Base-by-base conservation (phyloP, 1,140 invertebrate genomes). In the Magallana angulata region DNA sequence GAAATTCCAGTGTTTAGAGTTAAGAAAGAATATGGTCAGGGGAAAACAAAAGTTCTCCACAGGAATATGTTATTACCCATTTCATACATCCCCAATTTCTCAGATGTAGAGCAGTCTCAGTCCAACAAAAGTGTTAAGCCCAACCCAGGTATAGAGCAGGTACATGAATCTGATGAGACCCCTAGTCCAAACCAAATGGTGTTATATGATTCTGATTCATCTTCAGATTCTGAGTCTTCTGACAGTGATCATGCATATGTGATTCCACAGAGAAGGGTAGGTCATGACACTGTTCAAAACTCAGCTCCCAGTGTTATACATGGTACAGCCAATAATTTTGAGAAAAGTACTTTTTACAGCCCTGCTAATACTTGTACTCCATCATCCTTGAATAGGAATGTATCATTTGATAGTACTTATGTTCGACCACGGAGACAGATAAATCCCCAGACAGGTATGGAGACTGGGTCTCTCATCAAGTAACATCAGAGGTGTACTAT, bases 21-120 rank as follows among this genome's bases (percentile, higher is more conserved):
- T 56, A 76, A 84, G 18, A 56, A 11, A 9, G 68, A 88, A 5
- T 48, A 48, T 48, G 36, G 36, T 48, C 48, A 62, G 58, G 24
- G 80, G 82, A 16, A 57, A 14, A 14, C 18, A 24, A 76, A 48
- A 7, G 84, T 81, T 8, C 16, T 89, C 11, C 85, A 84, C 57
- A 76, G 88, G 14, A 89, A 89, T 59, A 59, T 86, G n/a, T 58
- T 89, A 4, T 24, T 89, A 48, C 85, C 87, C 9, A 64, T 82
- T 57, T 56, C 56, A 57, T 57, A 81, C 48, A 81, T 81, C 12
- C 56, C 36, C 16, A 81, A 11, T 3, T 11, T 81, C 9, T 48
- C 36, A 48, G 80, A 81, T 56, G n/a, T 24, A 81, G 12, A 57
- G 56, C 80, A 81, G 36, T 18, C 9, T 11, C 14, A 18, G 9